These are phyloP conservation scores for Hypercompe scribonia DNA, from an alignment of 2,888 invertebrate species.

Conservation along the genomic window DNA sequence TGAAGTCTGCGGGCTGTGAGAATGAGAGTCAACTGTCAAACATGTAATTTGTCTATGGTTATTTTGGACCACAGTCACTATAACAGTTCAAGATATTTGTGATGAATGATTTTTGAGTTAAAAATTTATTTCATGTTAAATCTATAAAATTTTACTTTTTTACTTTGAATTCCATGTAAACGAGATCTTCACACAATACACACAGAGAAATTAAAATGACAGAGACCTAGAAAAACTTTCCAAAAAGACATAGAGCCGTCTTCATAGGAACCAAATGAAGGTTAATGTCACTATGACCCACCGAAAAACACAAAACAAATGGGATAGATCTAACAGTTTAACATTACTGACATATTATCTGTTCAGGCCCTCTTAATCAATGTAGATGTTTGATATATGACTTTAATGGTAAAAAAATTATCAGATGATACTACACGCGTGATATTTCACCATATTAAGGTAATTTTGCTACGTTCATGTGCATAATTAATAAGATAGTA, in stretches of 20 bases:
- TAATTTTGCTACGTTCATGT: neutral
- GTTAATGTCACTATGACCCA: neutral
- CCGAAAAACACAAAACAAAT: neutral
- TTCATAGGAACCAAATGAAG: neutral
- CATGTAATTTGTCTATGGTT: slow-evolving; percentile 28
- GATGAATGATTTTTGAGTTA: neutral
- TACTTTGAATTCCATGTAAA: neutral
- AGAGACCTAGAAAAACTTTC: neutral
- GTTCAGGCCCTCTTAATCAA: neutral
- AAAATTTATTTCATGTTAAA: neutral
- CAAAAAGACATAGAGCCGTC: neutral
- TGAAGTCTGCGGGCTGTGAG: slow-evolving; percentile 67
- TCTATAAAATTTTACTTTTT: neutral
- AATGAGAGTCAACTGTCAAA: slow-evolving; percentile 55
- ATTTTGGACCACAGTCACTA: slow-evolving; percentile 8
- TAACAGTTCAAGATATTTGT: neutral
- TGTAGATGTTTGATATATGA: neutral
- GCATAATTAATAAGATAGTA: neutral
- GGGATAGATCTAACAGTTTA: too few relatives aligned
- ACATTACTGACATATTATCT: neutral
- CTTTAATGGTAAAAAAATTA: neutral
- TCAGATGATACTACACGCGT: neutral
- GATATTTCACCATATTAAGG: neutral
- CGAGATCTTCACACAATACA: neutral
- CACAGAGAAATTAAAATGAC: neutral